Base-by-base conservation (phyloP, 2,797 vertebrate genomes). In the Sebastes minor region DNA sequence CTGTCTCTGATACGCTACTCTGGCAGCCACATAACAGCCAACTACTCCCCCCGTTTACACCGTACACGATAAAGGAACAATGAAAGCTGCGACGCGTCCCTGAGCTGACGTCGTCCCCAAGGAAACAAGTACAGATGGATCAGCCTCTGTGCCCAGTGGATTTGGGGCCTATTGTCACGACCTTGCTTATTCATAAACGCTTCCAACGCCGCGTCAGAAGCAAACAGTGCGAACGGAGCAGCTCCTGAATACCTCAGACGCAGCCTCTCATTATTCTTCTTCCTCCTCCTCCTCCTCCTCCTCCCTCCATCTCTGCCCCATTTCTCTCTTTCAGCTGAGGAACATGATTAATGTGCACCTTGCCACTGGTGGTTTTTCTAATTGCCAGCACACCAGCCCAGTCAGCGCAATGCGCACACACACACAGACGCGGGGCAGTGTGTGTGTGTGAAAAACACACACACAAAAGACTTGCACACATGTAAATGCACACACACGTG, bases 351-450 rank as follows among this genome's bases (percentile, higher is more conserved):
- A 96, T 95, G 95, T 92, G 91, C 91, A 92, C 87, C 86, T 91
- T 92, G 92, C 93, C 91, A 94, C 91, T 91, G 91, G 91, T 93
- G 89, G 82, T 95, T 94, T 95, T 91, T 95, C 94, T 96, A 97
- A 96, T 96, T 96, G 92, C 93, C 91, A 94, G 82, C 94, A 91
- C 83, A 93, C 87, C 89, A 92, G 91, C 95, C 95, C 91, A 94
- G 92, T 88, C 91, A 94, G 90, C 88, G 90, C 92, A 91, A 92
- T 92, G 55, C 16, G 60, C 80, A 81, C 81, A 88, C 91, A 83
- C 88, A 71, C 91, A 76, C 25, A 55, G 53, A 60, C 12, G 30
- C 25, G 2, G 4, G 16, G 1, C 16, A 28, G 67, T 32, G 20
- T 42, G 38, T 42, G 38, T 70, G 65, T 42, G 35, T 13, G 13